These are phyloP conservation scores for Urechis unicinctus DNA, from an alignment of 2,888 invertebrate species.

Conservation along the genomic window DNA sequence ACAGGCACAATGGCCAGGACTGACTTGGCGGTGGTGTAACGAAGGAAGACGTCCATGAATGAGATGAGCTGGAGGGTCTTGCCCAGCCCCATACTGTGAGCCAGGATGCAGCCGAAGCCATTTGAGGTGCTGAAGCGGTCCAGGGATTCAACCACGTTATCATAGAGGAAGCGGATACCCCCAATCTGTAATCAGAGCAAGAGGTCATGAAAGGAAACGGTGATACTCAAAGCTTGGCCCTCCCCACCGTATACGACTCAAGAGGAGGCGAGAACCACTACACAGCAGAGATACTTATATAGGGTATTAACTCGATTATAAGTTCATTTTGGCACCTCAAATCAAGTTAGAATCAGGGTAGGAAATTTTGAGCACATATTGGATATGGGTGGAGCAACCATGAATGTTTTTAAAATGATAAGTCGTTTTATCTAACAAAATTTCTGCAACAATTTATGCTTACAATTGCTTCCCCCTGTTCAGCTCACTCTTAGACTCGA, in stretches of 20 bases:
- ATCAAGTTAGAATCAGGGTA: too few species aligned
- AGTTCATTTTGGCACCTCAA: too few species aligned
- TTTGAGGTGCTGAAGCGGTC: conserved; percentile 75
- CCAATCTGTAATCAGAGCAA: conserved; percentile 61
- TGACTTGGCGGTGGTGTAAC: conserved; percentile 79
- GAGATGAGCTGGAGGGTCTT: conserved; percentile 87
- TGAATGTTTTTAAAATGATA: too few species aligned
- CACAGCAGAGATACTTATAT: too few species aligned
- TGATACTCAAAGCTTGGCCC: too few species aligned
- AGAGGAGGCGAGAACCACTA: too few species aligned
- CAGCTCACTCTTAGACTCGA: neutral
- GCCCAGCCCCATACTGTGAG: conserved; percentile 99
- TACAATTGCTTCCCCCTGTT: neutral
- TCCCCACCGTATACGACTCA: too few species aligned
- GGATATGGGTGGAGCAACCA: too few species aligned
- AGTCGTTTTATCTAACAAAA: too few species aligned
- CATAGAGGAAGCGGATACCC: conserved; percentile 90
- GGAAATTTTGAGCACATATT: too few species aligned
- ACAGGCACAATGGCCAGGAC: conserved; percentile 97
- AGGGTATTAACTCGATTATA: too few species aligned
- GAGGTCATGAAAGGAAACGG: conserved; percentile 2
- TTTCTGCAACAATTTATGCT: neutral
- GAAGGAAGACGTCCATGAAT: conserved; percentile 90
- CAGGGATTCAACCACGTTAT: conserved; percentile 92
- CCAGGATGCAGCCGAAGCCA: conserved; percentile 96